Conservation (phyloP, 2,797 vertebrate species). For the Caiman crocodilus region DNA sequence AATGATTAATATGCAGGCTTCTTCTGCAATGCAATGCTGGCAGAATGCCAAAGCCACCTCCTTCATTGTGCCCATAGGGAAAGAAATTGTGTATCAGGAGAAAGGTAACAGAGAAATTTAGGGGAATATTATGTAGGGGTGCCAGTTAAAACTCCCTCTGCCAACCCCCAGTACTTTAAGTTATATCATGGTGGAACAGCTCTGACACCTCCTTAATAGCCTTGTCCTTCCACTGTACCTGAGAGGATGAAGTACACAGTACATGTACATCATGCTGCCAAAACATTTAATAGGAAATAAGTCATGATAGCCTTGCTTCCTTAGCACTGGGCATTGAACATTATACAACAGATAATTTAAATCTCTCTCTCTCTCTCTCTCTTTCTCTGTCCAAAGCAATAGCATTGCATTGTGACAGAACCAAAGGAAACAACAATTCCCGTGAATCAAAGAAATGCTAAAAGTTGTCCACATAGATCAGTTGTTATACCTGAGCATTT, state of each 20-base stretch:
- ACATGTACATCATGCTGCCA: neutral
- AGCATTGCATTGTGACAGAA: neutral
- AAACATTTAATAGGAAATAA: neutral
- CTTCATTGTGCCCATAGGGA: neutral
- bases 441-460: neutral
- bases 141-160: neutral
- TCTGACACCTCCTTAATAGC: neutral
- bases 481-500: neutral
- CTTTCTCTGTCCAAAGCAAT: neutral
- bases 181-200: neutral
- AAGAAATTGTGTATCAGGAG: neutral
- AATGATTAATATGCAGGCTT: neutral
- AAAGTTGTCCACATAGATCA: neutral
- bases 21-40: neutral
- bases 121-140: neutral
- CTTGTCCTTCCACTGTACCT: neutral
- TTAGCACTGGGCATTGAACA: neutral
- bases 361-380: neutral
- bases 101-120: neutral
- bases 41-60: neutral
- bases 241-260: neutral
- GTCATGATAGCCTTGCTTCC: neutral
- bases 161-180: neutral
- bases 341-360: neutral
- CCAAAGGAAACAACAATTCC: neutral